phyloP scores from a whole-genome alignment of 2,113 vertebrate species.

The Macquaria australasica region DNA sequence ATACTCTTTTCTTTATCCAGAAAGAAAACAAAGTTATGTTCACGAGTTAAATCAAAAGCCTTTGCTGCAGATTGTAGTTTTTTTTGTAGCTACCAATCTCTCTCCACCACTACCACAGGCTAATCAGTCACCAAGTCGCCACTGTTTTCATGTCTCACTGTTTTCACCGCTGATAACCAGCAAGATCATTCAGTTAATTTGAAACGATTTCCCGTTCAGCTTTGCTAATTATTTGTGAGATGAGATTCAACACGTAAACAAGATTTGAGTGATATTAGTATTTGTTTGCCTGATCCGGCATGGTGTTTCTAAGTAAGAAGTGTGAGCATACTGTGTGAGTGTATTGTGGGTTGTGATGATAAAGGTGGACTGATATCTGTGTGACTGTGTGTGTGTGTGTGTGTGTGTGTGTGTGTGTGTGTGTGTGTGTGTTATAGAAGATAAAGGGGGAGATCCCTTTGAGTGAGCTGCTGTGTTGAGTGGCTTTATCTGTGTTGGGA shows the following conservation, averaged over 20 bases:
- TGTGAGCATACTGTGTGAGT: neutral
- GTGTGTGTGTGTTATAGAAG: slow-evolving; percentile 34
- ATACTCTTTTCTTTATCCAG: neutral
- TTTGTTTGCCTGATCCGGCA: neutral
- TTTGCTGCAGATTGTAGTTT: slow-evolving; percentile 43
- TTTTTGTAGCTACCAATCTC: slow-evolving; percentile 50
- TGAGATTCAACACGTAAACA: neutral
- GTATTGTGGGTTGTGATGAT: slow-evolving; percentile 27
- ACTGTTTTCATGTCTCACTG: slow-evolving; percentile 38
- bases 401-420: slow-evolving; percentile 35
- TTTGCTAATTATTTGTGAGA: neutral
- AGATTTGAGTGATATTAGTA: neutral
- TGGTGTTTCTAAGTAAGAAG: neutral
- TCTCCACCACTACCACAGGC: slow-evolving; percentile 11
- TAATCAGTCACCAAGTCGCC: slow-evolving; percentile 36
- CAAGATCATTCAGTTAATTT: slow-evolving; percentile 11
- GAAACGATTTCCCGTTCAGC: neutral
- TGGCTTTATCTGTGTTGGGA: slow-evolving; percentile 64
- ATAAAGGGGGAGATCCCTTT: slow-evolving; percentile 60
- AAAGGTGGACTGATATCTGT: slow-evolving; percentile 29
- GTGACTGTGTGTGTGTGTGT: slow-evolving; percentile 32
- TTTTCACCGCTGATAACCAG: slow-evolving; percentile 43
- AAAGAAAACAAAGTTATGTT: neutral
- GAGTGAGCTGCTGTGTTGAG: slow-evolving; percentile 57
- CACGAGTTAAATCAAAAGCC: slow-evolving; percentile 17